Evolutionary conservation across 2,113 vertebrate genomes (phyloP), one percentile per base, ranked within the genome.

Genomic region (Bubo scandiacus): DNA sequence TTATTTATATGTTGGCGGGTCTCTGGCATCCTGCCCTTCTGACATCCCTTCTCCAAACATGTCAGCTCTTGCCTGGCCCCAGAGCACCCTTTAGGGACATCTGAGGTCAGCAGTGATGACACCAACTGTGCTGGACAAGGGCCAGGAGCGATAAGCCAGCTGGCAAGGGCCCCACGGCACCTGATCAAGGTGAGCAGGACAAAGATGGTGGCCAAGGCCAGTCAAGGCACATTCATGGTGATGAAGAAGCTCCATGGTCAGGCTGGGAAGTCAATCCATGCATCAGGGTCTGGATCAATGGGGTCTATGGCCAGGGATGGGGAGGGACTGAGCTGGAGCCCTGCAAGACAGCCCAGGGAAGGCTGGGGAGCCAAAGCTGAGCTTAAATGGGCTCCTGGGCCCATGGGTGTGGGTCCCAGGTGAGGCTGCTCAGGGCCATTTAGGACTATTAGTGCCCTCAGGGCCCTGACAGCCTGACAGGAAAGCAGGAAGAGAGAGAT

Each of bases 161-260:
- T 49, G 45, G 38, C 38, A 47, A 45, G 26, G 20, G 22, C 49
- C 59, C 65, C 15, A 1, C 0, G 1, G 40, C 21, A 65, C 78
- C 83, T 30, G 38, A 51, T 65, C 47, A 45, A 34, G 52, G 65
- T 2, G 36, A 78, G 38, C 47, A 15, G 71, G 47, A 71, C 21
- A 3, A 18, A 55, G 65, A 14, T 5, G 49, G n/a, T 30, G 40
- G 61, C 70, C 51, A 58, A 23, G 34, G 57, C 18, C 66, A 70
- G 1, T 17, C 27, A 17, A 40, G 32, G 61, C 36, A 22, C 0
- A 0, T 3, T 12, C 20, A 4, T 3, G 54, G 15, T 6, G 58
- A 27, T 14, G 75, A 30, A 14, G 61, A 21, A 66, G 42, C 26
- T 81, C 63, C 43, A 23, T 0, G 1, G 43, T 43, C 66, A 65